Percentiles rank a stretch among this genome's conserved stretches.
phyloP scores from a whole-genome alignment of 2,797 vertebrate species.

The Protosalanx chinensis region DNA sequence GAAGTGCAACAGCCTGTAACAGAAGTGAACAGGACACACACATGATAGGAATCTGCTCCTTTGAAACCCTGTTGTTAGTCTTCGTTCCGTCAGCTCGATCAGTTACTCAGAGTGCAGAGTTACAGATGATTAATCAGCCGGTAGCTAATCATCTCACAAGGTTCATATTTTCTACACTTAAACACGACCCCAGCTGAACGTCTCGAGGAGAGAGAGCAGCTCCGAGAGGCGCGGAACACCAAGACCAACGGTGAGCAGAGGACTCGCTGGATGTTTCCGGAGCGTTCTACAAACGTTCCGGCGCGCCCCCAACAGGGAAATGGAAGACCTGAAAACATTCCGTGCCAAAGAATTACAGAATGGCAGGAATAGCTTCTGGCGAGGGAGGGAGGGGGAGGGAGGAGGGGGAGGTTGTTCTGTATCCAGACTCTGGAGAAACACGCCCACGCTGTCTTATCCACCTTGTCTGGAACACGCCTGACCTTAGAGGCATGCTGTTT shows the following conservation, averaged over 20 bases:
- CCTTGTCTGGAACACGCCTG: not conserved
- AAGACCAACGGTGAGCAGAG: not conserved
- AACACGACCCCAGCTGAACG: not conserved
- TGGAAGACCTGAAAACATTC: not conserved
- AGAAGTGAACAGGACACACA: no score
- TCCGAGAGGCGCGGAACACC: not conserved
- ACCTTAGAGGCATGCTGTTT: not conserved
- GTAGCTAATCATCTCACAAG: not conserved
- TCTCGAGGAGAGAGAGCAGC: not conserved
- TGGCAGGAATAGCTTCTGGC: not conserved
- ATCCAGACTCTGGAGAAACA: not conserved
- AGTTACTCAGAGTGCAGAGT: not conserved
- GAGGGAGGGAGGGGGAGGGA: not conserved
- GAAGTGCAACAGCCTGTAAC: no score
- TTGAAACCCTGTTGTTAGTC: no score
- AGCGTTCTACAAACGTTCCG: not conserved
- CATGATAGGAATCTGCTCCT: no score
- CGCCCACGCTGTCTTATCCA: not conserved
- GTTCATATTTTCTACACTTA: not conserved
- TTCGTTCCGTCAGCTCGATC: not conserved
- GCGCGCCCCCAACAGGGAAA: not conserved
- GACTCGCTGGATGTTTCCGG: not conserved
- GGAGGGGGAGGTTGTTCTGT: not conserved
- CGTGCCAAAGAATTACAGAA: not conserved
- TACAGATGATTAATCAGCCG: not conserved